Percentiles rank a stretch among this genome's conserved stretches.
phyloP scores from a whole-genome alignment of 2,113 vertebrate genomes.

The Entelurus aequoreus region DNA sequence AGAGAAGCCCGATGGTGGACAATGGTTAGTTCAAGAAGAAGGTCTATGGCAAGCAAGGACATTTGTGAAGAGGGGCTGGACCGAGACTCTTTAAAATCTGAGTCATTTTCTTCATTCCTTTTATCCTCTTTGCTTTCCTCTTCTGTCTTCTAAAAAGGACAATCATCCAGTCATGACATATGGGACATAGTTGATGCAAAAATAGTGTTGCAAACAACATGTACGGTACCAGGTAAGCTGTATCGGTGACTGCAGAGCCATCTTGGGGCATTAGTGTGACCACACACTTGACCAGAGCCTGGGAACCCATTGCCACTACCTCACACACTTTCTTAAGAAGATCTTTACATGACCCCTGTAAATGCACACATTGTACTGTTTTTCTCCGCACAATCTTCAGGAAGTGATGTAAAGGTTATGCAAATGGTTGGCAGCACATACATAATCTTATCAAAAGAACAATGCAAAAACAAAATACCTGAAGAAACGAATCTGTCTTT shows the following conservation, averaged over 20 bases:
- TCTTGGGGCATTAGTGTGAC: constrained; percentile 51
- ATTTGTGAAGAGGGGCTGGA: constrained; percentile 37
- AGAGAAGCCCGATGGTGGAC: constrained; percentile 80
- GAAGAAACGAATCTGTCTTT: constrained; percentile 11
- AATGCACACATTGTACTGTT: constrained; percentile 2
- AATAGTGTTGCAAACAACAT: not conserved
- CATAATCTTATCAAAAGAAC: too few relatives aligned
- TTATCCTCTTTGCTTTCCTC: constrained; percentile 6
- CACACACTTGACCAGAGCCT: constrained; percentile 58
- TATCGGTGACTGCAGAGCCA: constrained; percentile 70
- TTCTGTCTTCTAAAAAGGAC: not conserved
- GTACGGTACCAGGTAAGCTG: constrained; percentile 77
- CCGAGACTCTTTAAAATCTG: constrained; percentile 14
- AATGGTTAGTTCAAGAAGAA: constrained; percentile 82
- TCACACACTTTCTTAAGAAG: constrained; percentile 74
- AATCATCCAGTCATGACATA: not conserved
- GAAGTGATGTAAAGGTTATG: too few relatives aligned
- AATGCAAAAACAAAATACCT: constrained; percentile 34
- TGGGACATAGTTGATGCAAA: not conserved
- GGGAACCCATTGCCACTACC: constrained; percentile 72
- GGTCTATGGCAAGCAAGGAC: constrained; percentile 66
- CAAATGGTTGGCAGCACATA: too few relatives aligned
- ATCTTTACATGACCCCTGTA: constrained; percentile 69
- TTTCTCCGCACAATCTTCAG: too few relatives aligned
- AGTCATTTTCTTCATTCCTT: constrained; percentile 13